Conservation (phyloP, 2,888 invertebrate genomes). For the Agrilus biguttatus region DNA sequence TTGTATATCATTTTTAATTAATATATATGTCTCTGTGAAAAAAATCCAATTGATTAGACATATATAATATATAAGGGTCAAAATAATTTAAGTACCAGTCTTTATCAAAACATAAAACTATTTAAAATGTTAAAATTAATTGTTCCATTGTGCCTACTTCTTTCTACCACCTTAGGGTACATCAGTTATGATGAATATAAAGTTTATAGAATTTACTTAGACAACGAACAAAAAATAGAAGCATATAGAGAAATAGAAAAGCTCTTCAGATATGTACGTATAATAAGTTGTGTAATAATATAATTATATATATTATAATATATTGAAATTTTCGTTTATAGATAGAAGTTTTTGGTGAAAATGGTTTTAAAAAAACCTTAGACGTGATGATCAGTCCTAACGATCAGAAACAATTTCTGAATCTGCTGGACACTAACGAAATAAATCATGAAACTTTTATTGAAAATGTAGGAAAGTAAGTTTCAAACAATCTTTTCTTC, state of each 20-base stretch:
- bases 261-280: no score
- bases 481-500: no score
- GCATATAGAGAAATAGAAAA: slow-evolving; percentile 1
- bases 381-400: slow-evolving; percentile 47
- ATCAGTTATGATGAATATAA: slow-evolving; percentile 17
- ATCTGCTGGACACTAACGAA: slow-evolving; percentile 25
- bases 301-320: no score
- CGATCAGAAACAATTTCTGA: slow-evolving; percentile 30
- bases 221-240: slow-evolving; percentile 6
- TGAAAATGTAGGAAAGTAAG: slow-evolving; percentile 40
- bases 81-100: no score
- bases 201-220: slow-evolving; percentile 19
- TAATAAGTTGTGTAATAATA: no score
- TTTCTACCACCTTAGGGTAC: slow-evolving; percentile 1
- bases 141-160: no score
- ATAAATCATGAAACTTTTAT: slow-evolving; percentile 34
- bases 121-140: no score
- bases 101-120: no score
- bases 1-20: no score
- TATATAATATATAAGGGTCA: no score
- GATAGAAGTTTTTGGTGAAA: slow-evolving; percentile 29
- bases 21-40: no score
- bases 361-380: slow-evolving; percentile 24
- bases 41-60: no score
- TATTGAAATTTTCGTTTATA: slow-evolving; percentile 10